Percentiles rank a stretch among this genome's conserved stretches.
phyloP scores from a whole-genome alignment of 2,797 vertebrate species.

The Gila robusta region DNA sequence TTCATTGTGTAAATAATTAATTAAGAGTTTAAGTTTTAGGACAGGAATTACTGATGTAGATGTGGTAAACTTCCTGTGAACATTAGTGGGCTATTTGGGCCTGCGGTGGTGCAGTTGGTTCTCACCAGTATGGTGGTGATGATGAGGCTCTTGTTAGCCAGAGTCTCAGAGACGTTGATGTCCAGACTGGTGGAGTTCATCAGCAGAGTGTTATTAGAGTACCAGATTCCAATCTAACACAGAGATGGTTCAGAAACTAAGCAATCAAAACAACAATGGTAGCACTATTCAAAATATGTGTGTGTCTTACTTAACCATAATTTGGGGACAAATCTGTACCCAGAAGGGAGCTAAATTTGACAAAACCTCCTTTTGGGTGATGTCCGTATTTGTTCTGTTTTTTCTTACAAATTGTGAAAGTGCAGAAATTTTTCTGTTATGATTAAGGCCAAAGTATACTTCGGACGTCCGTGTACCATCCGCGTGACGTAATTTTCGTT shows the following conservation, averaged over 20 bases:
- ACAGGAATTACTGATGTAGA: not conserved
- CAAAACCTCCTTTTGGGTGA: not conserved
- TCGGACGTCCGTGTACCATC: too few species aligned
- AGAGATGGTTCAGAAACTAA: slow-evolving; percentile 5
- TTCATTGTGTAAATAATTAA: too few species aligned
- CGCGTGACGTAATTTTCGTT: too few species aligned
- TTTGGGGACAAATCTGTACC: not conserved
- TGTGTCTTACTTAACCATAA: slow-evolving; percentile 16
- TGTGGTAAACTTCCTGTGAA: not conserved
- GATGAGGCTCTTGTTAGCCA: slow-evolving; percentile 90
- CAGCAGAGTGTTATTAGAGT: slow-evolving; percentile 89
- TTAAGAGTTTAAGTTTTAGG: not conserved
- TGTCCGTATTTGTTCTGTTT: not conserved
- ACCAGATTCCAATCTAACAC: slow-evolving; percentile 88
- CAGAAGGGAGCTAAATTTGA: not conserved
- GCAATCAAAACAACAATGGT: slow-evolving; percentile 1
- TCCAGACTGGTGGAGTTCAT: slow-evolving; percentile 91
- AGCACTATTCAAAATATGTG: not conserved
- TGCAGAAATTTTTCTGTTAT: too few species aligned
- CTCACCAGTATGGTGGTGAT: slow-evolving; percentile 93
- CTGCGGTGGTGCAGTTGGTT: slow-evolving; percentile 1
- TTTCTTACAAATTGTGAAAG: not conserved
- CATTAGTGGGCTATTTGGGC: not conserved
- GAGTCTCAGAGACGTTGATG: slow-evolving; percentile 86
- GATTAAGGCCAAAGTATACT: too few species aligned